Base-by-base conservation (phyloP, 2,888 invertebrate genomes). In the Heteromurus nitidus region DNA sequence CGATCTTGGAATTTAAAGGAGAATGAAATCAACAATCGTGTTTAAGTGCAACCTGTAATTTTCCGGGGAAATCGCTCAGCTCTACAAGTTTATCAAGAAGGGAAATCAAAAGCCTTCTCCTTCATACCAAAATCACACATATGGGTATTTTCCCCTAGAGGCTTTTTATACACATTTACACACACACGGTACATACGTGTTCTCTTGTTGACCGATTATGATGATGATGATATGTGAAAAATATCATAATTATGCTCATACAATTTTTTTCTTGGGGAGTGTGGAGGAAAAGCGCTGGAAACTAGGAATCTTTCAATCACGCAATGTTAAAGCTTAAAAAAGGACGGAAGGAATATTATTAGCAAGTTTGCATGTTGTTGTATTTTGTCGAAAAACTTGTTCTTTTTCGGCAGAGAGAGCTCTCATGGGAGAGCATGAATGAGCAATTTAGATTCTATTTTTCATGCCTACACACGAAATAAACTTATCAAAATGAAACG, bases 31-130 rank as follows among this genome's bases (percentile, higher is more conserved):
- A 79, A 72, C 79, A 79, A 58, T 79, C 72, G 58, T 79, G 79
- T 79, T 58, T 26, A n/a, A n/a, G n/a, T n/a, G n/a, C n/a, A 79
- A 64, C 79, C 70, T 79, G 72, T 79, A 79, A 79, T 79, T 79
- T 79, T 58, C 65, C 70, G 58, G 79, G 72, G 72, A 79, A 79
- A 79, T 79, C 62, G 70, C 72, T 53, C 36, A 11, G 24, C 53
- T 47, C 44, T 72, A 79, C 72, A 79, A 72, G 79, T 72, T 79
- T 79, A 79, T 79, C 79, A 72, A 79, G 65, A 30, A 47, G 44
- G 31, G 36, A 75, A 65, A 65, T 68, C 67, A 75, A 67, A 55
- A 58, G 7, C 28, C 36, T 58, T n/a, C n/a, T n/a, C n/a, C n/a
- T n/a, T n/a, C n/a, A n/a, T n/a, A n/a, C n/a, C n/a, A n/a, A n/a